phyloP scores from a whole-genome alignment of 2,113 vertebrate genomes.

The Mormyrus lacerda region DNA sequence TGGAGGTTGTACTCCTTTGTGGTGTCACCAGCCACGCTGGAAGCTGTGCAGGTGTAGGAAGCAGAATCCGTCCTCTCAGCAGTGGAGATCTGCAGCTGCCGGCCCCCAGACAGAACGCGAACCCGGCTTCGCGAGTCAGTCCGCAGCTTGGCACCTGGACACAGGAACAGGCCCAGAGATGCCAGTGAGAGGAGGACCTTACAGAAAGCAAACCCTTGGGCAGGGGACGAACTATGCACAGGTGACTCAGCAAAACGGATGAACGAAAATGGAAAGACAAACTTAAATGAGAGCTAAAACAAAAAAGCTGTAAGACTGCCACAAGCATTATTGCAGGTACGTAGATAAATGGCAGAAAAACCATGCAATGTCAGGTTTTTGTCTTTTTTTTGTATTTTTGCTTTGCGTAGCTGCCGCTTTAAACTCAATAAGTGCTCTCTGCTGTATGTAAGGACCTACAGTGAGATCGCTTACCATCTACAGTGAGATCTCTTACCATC shows the following conservation, averaged over 20 bases:
- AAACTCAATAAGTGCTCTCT: not conserved
- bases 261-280: not conserved
- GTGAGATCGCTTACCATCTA: conserved; percentile 60
- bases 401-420: not conserved
- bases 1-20: conserved; percentile 79
- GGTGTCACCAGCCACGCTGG: conserved; percentile 70
- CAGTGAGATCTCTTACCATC: conserved; percentile 62
- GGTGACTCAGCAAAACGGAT: not conserved
- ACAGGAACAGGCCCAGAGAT: not conserved
- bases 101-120: conserved; percentile 78
- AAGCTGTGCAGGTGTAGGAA: conserved; percentile 76
- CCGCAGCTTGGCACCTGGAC: conserved; percentile 64
- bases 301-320: not conserved
- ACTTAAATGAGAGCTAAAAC: not conserved
- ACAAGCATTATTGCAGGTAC: not conserved
- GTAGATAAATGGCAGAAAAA: not conserved
- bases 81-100: conserved; percentile 77
- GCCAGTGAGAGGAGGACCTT: not conserved
- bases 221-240: not conserved
- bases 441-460: not conserved
- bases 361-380: not conserved
- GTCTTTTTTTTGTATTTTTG: not conserved
- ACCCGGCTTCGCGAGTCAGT: conserved; percentile 56
- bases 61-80: conserved; percentile 71
- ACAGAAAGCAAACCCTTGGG: not conserved